Percentiles rank a stretch among this genome's conserved stretches.
phyloP scores from a whole-genome alignment of 2,888 invertebrate species.

The Ornithoptera priamus region DNA sequence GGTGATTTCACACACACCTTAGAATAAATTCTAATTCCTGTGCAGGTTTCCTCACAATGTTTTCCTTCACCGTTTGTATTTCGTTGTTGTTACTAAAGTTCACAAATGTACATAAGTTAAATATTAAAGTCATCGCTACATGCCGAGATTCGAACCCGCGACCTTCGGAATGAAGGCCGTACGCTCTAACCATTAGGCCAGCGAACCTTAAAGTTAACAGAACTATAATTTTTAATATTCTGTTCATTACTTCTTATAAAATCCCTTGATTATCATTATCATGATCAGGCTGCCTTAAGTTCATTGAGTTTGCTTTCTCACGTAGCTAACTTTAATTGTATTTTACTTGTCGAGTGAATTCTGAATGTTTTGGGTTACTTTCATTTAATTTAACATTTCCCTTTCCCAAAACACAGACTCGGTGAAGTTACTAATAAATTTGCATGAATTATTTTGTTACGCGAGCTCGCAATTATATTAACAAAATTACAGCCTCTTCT shows the following conservation, averaged over 20 bases:
- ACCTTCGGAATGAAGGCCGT: no score
- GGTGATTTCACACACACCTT: no score
- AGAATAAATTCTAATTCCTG: no score
- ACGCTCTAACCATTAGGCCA: no score
- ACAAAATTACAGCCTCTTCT: conserved; percentile 15
- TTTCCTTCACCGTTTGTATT: no score
- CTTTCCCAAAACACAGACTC: background rate
- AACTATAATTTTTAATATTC: no score
- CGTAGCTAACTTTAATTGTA: background rate
- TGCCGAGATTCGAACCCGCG: no score
- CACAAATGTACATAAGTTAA: no score
- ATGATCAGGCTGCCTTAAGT: background rate
- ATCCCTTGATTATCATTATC: background rate
- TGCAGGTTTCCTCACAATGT: no score
- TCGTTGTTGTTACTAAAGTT: no score
- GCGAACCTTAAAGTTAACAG: no score
- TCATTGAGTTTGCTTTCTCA: background rate
- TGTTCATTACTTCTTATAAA: background rate
- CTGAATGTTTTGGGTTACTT: background rate
- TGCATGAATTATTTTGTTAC: conserved; percentile 10
- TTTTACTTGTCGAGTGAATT: background rate
- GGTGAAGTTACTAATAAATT: conserved; percentile 3
- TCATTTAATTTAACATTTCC: conserved; percentile 7
- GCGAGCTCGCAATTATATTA: conserved; percentile 8
- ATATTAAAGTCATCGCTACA: no score